Conservation (phyloP, 2,113 vertebrate genomes). For the Zootoca vivipara region DNA sequence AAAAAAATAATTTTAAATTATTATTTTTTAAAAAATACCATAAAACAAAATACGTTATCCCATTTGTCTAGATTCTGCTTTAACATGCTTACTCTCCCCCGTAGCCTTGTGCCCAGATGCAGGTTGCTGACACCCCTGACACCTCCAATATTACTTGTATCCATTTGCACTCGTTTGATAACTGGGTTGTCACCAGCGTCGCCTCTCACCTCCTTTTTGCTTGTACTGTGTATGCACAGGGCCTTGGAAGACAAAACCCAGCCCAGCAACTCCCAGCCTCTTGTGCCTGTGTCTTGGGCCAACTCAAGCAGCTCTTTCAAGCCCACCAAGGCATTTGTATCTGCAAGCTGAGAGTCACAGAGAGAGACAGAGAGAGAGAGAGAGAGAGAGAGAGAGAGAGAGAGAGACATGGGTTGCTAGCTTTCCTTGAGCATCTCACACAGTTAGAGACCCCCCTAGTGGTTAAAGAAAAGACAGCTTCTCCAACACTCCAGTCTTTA, state of each 20-base stretch:
- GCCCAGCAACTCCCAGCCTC: slow-evolving; percentile 84
- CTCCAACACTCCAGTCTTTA: background rate
- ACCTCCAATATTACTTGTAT: background rate
- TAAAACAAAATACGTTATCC: too few species aligned
- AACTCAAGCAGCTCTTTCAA: slow-evolving; percentile 85
- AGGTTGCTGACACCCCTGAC: too few species aligned
- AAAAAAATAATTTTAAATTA: too few species aligned
- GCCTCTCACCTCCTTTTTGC: slow-evolving; percentile 85
- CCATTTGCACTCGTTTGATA: background rate
- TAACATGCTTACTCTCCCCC: background rate
- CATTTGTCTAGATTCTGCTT: background rate
- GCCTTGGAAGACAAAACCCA: slow-evolving; percentile 94
- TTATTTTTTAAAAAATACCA: background rate
- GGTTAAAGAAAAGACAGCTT: slow-evolving; percentile 30
- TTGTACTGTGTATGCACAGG: slow-evolving; percentile 87
- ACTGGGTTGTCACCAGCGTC: too few species aligned
- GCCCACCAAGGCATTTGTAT: slow-evolving; percentile 84
- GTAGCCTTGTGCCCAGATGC: too few species aligned
- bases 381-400: slow-evolving; percentile 6
- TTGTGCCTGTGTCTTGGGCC: slow-evolving; percentile 73
- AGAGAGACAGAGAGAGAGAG: slow-evolving; percentile 31
- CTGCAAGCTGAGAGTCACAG: slow-evolving; percentile 84
- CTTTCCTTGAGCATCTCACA: background rate
- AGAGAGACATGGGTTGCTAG: background rate
- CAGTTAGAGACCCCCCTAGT: slow-evolving; percentile 66